Evolutionary conservation across 1,140 invertebrate species (phyloP).

Genomic region (Physella acuta): DNA sequence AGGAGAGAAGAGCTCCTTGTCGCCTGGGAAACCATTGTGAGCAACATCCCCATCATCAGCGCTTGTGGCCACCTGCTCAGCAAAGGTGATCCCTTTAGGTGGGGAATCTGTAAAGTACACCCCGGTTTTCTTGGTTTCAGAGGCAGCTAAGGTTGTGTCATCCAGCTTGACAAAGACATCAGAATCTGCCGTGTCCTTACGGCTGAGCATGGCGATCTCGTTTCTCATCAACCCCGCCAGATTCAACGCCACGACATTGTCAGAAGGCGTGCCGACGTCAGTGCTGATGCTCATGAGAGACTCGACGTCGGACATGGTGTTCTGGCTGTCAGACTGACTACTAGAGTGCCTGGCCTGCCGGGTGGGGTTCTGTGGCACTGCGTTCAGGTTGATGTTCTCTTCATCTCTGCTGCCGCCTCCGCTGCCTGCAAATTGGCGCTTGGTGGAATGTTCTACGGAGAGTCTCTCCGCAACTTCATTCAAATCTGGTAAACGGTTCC

Average conservation of each 20-base stretch:
- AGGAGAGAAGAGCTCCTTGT: slow-evolving; percentile 19
- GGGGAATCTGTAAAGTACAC: background rate
- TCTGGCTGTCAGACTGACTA: slow-evolving; percentile 27
- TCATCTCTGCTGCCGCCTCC: slow-evolving; percentile 10
- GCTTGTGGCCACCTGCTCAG: background rate
- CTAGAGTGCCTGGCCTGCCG: slow-evolving; percentile 13
- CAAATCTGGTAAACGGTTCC: slow-evolving; percentile 18
- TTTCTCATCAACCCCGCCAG: slow-evolving; percentile 10
- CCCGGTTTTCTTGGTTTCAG: background rate
- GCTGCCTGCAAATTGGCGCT: slow-evolving; percentile 9
- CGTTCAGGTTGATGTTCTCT: slow-evolving; percentile 10
- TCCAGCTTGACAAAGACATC: slow-evolving; percentile 14
- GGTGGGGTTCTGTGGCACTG: background rate
- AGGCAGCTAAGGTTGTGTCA: background rate
- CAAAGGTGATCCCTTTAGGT: background rate
- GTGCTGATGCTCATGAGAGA: slow-evolving; percentile 20
- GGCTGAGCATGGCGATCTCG: slow-evolving; percentile 4
- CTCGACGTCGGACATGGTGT: slow-evolving; percentile 26
- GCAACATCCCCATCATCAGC: background rate
- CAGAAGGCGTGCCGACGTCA: slow-evolving; percentile 17
- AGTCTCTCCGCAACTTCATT: slow-evolving; percentile 28
- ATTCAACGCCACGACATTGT: slow-evolving; percentile 9
- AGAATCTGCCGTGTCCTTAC: slow-evolving; percentile 22
- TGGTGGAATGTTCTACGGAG: background rate
- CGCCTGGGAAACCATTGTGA: background rate